Evolutionary conservation across 2,888 invertebrate genomes (phyloP).

Genomic region (Eumerus sabulonum): DNA sequence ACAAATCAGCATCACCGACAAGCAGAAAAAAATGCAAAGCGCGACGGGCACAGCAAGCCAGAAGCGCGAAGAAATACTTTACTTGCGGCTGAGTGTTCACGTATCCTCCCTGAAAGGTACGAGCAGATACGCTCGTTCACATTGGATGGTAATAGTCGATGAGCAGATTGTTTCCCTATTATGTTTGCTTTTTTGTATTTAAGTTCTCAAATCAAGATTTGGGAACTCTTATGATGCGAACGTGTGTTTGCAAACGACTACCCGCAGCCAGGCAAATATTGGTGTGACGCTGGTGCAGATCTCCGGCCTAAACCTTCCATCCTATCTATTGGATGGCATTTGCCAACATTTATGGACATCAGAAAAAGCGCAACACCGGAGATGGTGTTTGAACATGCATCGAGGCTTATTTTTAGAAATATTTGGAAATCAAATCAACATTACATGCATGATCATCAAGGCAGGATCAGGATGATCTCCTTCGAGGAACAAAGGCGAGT

Average conservation of each 20-base stretch:
- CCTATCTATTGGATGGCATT: conserved; percentile 43
- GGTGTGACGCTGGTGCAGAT: conserved; percentile 46
- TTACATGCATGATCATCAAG: too few species aligned
- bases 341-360: neutral
- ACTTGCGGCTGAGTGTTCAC: neutral
- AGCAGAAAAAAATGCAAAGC: conserved; percentile 27
- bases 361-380: too few species aligned
- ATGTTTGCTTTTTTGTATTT: conserved; percentile 7
- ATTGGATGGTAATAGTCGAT: conserved; percentile 11
- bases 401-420: too few species aligned
- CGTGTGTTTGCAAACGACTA: conserved; percentile 58
- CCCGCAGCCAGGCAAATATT: conserved; percentile 54
- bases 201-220: conserved; percentile 64
- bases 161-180: neutral
- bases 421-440: too few species aligned
- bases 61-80: conserved; percentile 54
- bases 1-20: conserved; percentile 54
- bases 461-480: too few species aligned
- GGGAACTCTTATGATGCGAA: conserved; percentile 62
- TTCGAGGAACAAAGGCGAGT: too few species aligned
- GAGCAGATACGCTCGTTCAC: conserved; percentile 2
- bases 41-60: conserved; percentile 41
- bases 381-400: too few species aligned
- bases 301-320: conserved; percentile 25
- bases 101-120: conserved; percentile 20